Evolutionary conservation across 1,140 invertebrate genomes (phyloP), one percentile per base, ranked within the genome.

Genomic region (Ceratosolen fusciceps): DNA sequence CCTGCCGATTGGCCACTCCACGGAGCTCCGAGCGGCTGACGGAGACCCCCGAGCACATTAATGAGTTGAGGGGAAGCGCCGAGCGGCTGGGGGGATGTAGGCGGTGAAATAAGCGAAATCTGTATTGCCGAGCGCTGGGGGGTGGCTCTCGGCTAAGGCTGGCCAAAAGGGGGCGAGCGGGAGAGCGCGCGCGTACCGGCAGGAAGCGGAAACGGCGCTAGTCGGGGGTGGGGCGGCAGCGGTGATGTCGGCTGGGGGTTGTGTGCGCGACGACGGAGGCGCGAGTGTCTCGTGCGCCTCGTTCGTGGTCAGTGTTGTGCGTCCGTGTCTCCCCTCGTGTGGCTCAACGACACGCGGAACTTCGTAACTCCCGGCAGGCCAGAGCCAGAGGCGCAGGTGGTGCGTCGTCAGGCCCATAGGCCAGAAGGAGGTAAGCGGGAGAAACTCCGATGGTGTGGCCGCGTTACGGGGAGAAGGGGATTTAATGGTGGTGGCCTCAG

Each of bases 231-330:
- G 49, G 60, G 14, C 31, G 16, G 24, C 49, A 21, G 68, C 12
- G 10, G 31, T 10, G 37, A 43, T 2, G 19, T 19, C 37, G 43
- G 21, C 31, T 0, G 70, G 29, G 71, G 54, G 47, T 21, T 19
- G 52, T 24, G 29, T 2, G 71, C 60, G 60, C 74, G 37, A 9
- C n/a, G 1, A 43, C 3, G 39, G 24, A 24, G 43, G 26, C 67
- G 76, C 43, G 76, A 62, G 75, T 68, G 62, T 71, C 67, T 71
- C 52, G 77, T 54, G 77, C 68, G 76, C 24, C 74, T 76, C 58
- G 58, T 26, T 65, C 74, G 74, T 65, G 74, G 29, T 52, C 74
- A 60, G 74, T 67, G 70, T 37, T 2, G 37, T 47, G 65, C 24
- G 37, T n/a, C 2, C 16, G n/a, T n/a, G 37, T 39, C 37, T 49